Conservation (phyloP, 64 coral and sea anemone genomes). For the Dendrophyllia cribrosa region DNA sequence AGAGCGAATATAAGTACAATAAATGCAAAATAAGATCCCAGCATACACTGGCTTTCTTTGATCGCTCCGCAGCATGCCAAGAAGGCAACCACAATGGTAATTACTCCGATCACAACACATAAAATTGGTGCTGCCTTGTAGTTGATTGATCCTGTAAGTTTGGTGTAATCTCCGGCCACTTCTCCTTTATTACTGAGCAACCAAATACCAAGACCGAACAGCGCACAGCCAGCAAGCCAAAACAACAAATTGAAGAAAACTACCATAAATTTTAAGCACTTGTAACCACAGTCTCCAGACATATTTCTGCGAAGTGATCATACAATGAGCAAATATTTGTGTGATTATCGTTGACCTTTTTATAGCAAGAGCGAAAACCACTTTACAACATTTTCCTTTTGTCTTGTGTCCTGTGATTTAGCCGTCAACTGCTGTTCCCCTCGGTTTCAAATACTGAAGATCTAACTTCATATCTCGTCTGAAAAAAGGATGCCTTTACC, state of each 20-base stretch:
- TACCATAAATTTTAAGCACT: slow-evolving; percentile 92
- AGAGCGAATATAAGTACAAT: slow-evolving; percentile 85
- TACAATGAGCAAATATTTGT: not conserved
- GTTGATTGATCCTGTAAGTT: slow-evolving; percentile 81
- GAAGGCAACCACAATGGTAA: slow-evolving; percentile 91
- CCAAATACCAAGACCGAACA: slow-evolving; percentile 92
- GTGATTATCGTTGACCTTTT: not conserved
- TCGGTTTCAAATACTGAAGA: too few species aligned
- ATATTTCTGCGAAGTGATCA: slow-evolving; percentile 19
- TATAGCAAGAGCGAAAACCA: not conserved
- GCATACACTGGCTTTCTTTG: slow-evolving; percentile 94
- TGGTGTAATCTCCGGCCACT: slow-evolving; percentile 85
- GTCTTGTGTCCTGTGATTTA: not conserved
- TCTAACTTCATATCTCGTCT: too few species aligned
- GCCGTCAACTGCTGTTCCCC: too few species aligned
- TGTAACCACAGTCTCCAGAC: slow-evolving; percentile 85
- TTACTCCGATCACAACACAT: slow-evolving; percentile 80
- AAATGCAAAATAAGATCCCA: slow-evolving; percentile 88
- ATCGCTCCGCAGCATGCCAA: slow-evolving; percentile 92
- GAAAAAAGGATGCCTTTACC: too few species aligned
- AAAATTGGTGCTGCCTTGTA: slow-evolving; percentile 93
- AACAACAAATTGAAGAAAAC: slow-evolving; percentile 95
- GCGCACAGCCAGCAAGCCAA: slow-evolving; percentile 89
- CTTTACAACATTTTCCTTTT: not conserved
- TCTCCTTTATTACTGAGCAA: slow-evolving; percentile 87